A percentile compares a stretch with the other conserved stretches of the same genome.
phyloP scores from a whole-genome alignment of 1,140 invertebrate species.

The Drosophila erecta region DNA sequence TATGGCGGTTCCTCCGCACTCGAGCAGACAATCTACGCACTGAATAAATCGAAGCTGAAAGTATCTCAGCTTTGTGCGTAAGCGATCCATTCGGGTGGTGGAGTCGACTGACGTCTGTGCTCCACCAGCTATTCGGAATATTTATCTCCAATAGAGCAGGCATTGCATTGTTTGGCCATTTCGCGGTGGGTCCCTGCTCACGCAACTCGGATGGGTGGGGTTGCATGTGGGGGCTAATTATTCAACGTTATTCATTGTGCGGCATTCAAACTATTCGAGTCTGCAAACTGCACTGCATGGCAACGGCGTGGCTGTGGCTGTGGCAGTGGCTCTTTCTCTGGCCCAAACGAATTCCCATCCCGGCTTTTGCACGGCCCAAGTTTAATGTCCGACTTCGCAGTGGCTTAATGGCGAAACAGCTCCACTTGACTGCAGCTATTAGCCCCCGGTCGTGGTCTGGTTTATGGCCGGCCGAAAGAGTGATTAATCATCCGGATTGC shows the following conservation, averaged over 20 bases:
- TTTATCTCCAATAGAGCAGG: constrained; percentile 47
- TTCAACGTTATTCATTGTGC: constrained; percentile 71
- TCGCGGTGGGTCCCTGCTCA: constrained; percentile 53
- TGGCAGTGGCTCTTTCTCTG: constrained; percentile 14
- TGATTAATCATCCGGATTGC: constrained; percentile 47
- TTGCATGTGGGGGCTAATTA: constrained; percentile 70
- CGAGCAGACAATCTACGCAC: constrained; percentile 19
- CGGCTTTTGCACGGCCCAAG: constrained; percentile 56
- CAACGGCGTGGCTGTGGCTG: no score
- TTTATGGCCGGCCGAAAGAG: constrained; percentile 18
- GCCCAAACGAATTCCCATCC: constrained; percentile 66
- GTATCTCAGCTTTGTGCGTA: constrained; percentile 33
- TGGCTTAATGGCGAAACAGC: constrained; percentile 47
- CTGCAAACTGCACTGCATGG: constrained; percentile 64
- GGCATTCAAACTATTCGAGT: constrained; percentile 66
- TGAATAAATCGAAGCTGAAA: constrained; percentile 2
- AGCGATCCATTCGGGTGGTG: neutral
- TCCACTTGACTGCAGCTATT: constrained; percentile 57
- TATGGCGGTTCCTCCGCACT: constrained; percentile 11
- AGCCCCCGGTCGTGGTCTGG: constrained; percentile 37
- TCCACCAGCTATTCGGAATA: constrained; percentile 29
- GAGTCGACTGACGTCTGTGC: constrained; percentile 10
- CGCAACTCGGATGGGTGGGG: constrained; percentile 56
- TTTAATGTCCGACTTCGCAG: constrained; percentile 71
- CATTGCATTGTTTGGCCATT: constrained; percentile 61